Conservation (phyloP, 1,140 invertebrate species). For the Euura lappo region DNA sequence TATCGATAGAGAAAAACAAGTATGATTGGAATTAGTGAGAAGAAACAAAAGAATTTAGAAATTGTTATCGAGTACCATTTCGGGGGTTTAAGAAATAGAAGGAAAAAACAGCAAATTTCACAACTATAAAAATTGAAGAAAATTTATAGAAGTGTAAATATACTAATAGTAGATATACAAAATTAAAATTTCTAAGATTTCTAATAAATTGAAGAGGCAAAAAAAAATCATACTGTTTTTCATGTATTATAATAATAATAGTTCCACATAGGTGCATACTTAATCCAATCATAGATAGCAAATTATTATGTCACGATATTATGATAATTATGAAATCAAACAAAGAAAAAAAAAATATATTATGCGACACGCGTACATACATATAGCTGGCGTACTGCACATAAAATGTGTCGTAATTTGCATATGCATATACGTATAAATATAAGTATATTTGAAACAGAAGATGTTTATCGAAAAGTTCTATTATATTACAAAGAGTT, state of each 20-base stretch:
- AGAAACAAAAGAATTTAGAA: too few relatives aligned
- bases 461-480: too few relatives aligned
- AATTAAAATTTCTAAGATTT: neutral
- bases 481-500: too few relatives aligned
- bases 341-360: neutral
- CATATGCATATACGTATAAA: too few relatives aligned
- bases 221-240: slow-evolving; percentile 5
- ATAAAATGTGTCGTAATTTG: too few relatives aligned
- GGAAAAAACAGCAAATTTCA: too few relatives aligned
- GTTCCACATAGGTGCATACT: neutral
- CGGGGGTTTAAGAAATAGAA: too few relatives aligned
- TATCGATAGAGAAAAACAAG: neutral
- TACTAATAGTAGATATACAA: neutral
- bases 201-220: neutral
- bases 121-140: neutral
- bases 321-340: neutral
- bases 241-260: neutral
- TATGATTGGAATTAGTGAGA: neutral
- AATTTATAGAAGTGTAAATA: slow-evolving; percentile 1
- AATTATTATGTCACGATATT: neutral
- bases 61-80: too few relatives aligned
- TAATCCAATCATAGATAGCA: slow-evolving; percentile 1
- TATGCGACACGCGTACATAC: neutral
- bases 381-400: neutral
- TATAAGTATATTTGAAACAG: too few relatives aligned